Base-by-base conservation (phyloP, 1,140 invertebrate species). In the Dendrolimus kikuchii region DNA sequence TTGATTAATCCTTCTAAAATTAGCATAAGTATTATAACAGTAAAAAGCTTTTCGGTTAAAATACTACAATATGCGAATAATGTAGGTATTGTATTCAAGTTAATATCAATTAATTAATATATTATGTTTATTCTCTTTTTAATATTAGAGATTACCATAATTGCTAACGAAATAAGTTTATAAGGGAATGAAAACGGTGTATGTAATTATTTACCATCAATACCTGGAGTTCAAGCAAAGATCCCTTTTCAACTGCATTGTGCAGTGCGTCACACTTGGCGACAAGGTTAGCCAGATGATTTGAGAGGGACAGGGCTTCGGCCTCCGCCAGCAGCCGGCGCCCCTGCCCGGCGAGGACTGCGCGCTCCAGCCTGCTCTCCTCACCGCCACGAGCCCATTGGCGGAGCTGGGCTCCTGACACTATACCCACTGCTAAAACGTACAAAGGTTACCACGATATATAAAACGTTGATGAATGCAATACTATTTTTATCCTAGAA, bases 331-430 rank as follows among this genome's bases (percentile, higher is more conserved):
- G 71, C 23, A 95, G 78, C 60, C 92, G 89, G 40, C 90, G 89
- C 36, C 94, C 94, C 81, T 94, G 93, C 2, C 95, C 95, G 58
- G 94, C 93, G 6, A 95, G 77, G 2, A 95, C 91, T 0, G 93
- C 86, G 67, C 94, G 89, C 86, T 95, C 93, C 55, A 96, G 82
- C 68, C 92, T 94, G 43, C 93, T 91, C 7, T 94, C 80, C 50
- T 93, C 92, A 4, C 94, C 94, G 38, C 89, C 89, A 40, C 91
- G 88, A 9, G 94, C 88, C 90, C 93, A 93, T 70, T 91, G 89
- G 56, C 91, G 92, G 6, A 94, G 79, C 41, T 89, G 88, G 5
- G 88, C 88, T 4, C 89, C 68, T 53, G 80, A 55, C 78, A 78
- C 88, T 6, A 49, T 53, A 4, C 69, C 71, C 9, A 81, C 40